A percentile compares a stretch with the other conserved stretches of the same genome.
These are phyloP conservation scores for Cryptoleucopteryx plumbea DNA, from an alignment of 2,113 vertebrate genomes.

Conservation along the genomic window DNA sequence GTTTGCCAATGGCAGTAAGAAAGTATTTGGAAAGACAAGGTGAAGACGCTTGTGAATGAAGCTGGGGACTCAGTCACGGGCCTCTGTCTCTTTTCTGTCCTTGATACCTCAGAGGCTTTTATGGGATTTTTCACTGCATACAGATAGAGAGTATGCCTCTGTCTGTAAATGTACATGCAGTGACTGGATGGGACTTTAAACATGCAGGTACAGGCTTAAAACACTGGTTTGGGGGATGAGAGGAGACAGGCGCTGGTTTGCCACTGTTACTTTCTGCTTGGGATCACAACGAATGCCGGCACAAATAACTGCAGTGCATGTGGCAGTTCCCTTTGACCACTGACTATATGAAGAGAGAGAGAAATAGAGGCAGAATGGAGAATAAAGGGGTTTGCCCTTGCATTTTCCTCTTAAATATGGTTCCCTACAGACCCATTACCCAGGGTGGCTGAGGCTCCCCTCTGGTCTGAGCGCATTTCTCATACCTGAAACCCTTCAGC, in stretches of 20 bases:
- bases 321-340: neutral
- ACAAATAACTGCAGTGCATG: neutral
- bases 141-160: neutral
- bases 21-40: neutral
- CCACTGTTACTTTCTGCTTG: neutral
- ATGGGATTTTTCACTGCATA: neutral
- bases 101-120: neutral
- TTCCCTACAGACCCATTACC: neutral
- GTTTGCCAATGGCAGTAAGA: neutral
- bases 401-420: neutral
- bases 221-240: neutral
- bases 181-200: neutral
- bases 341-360: neutral
- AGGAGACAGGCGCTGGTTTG: neutral
- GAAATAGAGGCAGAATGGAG: neutral
- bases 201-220: neutral
- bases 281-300: rapidly evolving
- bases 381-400: neutral
- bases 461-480: neutral
- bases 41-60: neutral
- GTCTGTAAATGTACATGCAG: neutral
- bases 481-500: neutral
- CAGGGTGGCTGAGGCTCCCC: neutral
- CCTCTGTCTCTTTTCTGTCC: neutral
- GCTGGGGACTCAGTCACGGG: neutral